Evolutionary conservation across 1,140 invertebrate genomes (phyloP).

Genomic region (Euwallacea fornicatus): DNA sequence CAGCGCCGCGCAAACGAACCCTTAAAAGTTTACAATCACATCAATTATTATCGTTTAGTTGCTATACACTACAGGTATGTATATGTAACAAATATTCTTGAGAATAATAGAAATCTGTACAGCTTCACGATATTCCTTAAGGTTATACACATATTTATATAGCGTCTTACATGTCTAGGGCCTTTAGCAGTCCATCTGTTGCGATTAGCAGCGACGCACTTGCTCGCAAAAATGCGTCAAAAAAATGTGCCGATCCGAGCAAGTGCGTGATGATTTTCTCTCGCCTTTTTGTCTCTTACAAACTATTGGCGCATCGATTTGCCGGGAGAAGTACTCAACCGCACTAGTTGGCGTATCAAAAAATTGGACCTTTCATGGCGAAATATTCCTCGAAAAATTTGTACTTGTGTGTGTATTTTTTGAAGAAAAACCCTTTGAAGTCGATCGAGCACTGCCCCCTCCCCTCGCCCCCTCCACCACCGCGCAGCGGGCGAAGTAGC

Average conservation of each 20-base stretch:
- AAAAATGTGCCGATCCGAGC: too few relatives aligned
- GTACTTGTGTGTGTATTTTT: not conserved
- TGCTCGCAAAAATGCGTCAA: too few relatives aligned
- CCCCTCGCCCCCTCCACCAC: too few relatives aligned
- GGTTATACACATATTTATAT: too few relatives aligned
- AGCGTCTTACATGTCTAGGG: too few relatives aligned
- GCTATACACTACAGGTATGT: constrained; percentile 4
- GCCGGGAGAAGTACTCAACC: not conserved
- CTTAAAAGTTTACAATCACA: constrained; percentile 29
- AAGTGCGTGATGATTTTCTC: not conserved
- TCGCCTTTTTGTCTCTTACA: not conserved
- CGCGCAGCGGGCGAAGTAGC: too few relatives aligned
- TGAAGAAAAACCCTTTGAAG: too few relatives aligned
- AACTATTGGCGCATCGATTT: not conserved
- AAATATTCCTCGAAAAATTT: not conserved
- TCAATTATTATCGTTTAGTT: constrained; percentile 21
- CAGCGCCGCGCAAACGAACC: not conserved
- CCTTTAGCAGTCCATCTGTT: too few relatives aligned
- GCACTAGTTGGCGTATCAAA: not conserved
- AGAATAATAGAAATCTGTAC: constrained; percentile 38
- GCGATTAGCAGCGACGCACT: too few relatives aligned
- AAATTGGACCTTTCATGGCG: not conserved
- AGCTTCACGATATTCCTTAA: constrained; percentile 7
- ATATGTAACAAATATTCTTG: constrained; percentile 33
- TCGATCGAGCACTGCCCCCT: too few relatives aligned